Base-by-base conservation (phyloP, 1,140 invertebrate genomes). In the Aphelinus atriplicis region DNA sequence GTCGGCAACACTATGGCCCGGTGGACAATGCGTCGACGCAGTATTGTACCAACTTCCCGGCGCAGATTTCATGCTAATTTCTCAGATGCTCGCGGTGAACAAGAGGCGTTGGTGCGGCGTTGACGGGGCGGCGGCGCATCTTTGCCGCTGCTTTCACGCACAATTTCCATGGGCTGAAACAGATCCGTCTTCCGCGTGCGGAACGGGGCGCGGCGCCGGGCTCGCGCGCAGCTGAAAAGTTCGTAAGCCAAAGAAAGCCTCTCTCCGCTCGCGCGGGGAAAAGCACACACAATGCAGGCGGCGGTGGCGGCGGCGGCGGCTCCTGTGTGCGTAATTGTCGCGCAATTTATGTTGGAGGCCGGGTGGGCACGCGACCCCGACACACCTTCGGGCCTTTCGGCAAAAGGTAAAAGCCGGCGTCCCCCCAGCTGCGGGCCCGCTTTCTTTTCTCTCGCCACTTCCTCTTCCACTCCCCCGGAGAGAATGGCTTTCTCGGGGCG, bases 101-200 rank as follows among this genome's bases (percentile, higher is more conserved):
- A 26, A 26, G 26, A 26, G 26, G 26, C 26, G 26, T 26, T 26
- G 26, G 26, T 26, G 26, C 26, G 26, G 26, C 26, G 26, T 26
- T 26, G 26, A 26, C 26, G 26, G 26, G 26, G 26, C 26, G 26
- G 26, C 26, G 26, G 26, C 26, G 26, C 26, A 26, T 26, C 26
- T 26, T 26, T 26, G 26, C 26, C 26, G 26, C 26, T 26, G 26
- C 26, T 26, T 26, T 26, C 26, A 26, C 76, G 68, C 76, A 48
- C 46, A 50, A 56, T 75, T 72, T 71, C 43, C 76, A 80, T 75
- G 63, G 66, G 62, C 63, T 66, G 75, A 73, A 56, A 72, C n/a
- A 55, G 56, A 71, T 75, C 61, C 65, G 58, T 71, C 67, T 71
- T 74, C 43, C 73, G 9, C 47, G 42, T 42, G 43, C 50, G 63